Evolutionary conservation across 2,113 vertebrate genomes (phyloP), one percentile per base, ranked within the genome.

Genomic region (Blennius ocellaris): DNA sequence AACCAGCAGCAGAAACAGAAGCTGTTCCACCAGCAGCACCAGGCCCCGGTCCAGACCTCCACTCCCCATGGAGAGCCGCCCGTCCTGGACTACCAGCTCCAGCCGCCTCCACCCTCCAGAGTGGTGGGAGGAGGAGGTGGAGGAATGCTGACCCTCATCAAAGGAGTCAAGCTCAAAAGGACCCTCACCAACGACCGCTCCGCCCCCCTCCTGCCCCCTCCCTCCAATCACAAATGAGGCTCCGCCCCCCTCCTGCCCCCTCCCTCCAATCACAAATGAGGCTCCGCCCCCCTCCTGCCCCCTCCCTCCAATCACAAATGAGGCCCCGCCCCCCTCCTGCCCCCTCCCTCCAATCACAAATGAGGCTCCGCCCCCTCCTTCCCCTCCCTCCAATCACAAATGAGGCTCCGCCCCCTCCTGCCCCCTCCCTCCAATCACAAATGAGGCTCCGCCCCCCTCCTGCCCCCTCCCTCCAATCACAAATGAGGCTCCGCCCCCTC

Each of bases 101-200:
- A 69, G 21, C 5, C 57, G 7, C 88, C 0, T 12, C 61, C 64
- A 9, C 62, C 72, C 15, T 17, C 58, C 15, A 55, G 47, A 48
- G 75, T 76, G 67, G 50, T 61, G 1, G 74, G 86, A 43, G 41
- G 17, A 7, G 17, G 51, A 51, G 75, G 78, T 65, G 51, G 64
- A 1, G 73, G 86, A 55, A 93, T 95, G 93, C 66, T 92, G 63
- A 89, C 41, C 8, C 87, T 93, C 82, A 93, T 95, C 66, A 89
- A 87, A 14, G 79, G 80, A 5, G 93, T 95, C 0, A 92, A 75
- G 65, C 93, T 95, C 10, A 86, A 88, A 62, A 73, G 89, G 83
- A 94, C 94, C 11, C 7, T 91, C 6, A 94, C 94, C 77, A 86
- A 94, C 11, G 94, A 95, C 50, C 94, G 94, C 80, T 95, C 94